Conservation (phyloP, 2,797 vertebrate species). For the Neosilurus hyrtlii region DNA sequence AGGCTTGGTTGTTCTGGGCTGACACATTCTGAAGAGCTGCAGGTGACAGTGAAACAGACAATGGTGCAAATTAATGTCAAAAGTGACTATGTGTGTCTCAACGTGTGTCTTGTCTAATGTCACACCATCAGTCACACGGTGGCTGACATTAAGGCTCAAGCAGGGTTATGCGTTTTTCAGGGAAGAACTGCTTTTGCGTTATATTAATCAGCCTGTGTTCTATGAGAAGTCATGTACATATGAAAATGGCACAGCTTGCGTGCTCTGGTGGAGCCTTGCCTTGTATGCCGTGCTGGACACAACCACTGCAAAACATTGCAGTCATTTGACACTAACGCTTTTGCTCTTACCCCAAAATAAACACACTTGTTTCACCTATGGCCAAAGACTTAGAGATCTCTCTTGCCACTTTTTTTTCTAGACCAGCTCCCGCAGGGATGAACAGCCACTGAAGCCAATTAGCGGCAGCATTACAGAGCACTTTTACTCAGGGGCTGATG, state of each 20-base stretch:
- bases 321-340: conserved; percentile 2
- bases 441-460: conserved; percentile 77
- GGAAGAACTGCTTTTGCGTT: conserved; percentile 4
- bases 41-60: conserved; percentile 42
- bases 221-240: neutral
- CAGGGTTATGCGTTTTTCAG: neutral
- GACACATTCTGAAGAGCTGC: conserved; percentile 31
- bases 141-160: conserved; percentile 12
- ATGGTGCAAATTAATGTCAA: conserved; percentile 44
- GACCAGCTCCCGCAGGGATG: conserved; percentile 61
- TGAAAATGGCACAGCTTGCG: neutral
- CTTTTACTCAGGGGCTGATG: conserved; percentile 67
- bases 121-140: conserved; percentile 40
- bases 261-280: neutral
- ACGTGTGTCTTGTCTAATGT: conserved; percentile 39
- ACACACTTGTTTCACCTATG: conserved; percentile 3
- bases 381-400: conserved; percentile 18
- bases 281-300: conserved; percentile 4
- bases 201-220: conserved; percentile 21
- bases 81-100: conserved; percentile 37
- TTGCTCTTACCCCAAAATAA: conserved; percentile 28
- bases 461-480: conserved; percentile 79
- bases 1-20: conserved; percentile 1
- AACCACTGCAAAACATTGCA: conserved; percentile 24
- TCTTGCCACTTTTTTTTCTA: conserved; percentile 29